Evolutionary conservation across 1,140 invertebrate genomes (phyloP), one percentile per base, ranked within the genome.

Genomic region (Aphaenogaster floridana): DNA sequence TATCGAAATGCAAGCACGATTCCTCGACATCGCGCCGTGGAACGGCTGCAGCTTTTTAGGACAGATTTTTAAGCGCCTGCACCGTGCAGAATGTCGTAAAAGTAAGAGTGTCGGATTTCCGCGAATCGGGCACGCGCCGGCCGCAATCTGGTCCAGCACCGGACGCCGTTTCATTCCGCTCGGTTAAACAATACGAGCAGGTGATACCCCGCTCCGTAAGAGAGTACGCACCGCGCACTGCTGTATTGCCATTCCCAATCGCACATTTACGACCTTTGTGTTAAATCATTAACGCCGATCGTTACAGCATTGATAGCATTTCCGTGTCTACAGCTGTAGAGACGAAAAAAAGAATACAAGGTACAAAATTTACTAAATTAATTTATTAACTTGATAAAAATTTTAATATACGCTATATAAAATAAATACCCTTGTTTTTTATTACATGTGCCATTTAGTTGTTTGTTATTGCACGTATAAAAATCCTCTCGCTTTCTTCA

Each of bases 181-280:
- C 81, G 50, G 86, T 89, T 76, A 91, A 91, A 89, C 91, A 91
- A 89, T 87, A 91, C 79, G 90, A 90, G 91, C 91, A 92, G 91
- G 91, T 92, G 91, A 92, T 89, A 92, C 48, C 45, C 52, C 9
- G 54, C 69, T 48, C 7, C 50, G 79, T 54, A 83, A 76, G 52
- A 91, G 78, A 86, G 59, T 52, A 72, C 54, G 54, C 42, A 88
- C 28, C 76, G n/a, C 9, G 61, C 15, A 59, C 21, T 21, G 11
- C 11, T 0, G 34, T 13, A 28, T 28, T 36, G 45, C 57, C 45
- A 34, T 80, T 90, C 61, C 36, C 57, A 61, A 79, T 57, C 34
- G 54, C 1, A 76, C 45, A 36, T 88, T 91, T 86, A 61, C 39
- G 13, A 52, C 4, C n/a, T 17, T 66, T 34, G 28, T 17, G 54